Percentiles rank a stretch among this genome's conserved stretches.
Conservation (phyloP, 2,113 vertebrate species). For the Hippocampus guttulatus region DNA sequence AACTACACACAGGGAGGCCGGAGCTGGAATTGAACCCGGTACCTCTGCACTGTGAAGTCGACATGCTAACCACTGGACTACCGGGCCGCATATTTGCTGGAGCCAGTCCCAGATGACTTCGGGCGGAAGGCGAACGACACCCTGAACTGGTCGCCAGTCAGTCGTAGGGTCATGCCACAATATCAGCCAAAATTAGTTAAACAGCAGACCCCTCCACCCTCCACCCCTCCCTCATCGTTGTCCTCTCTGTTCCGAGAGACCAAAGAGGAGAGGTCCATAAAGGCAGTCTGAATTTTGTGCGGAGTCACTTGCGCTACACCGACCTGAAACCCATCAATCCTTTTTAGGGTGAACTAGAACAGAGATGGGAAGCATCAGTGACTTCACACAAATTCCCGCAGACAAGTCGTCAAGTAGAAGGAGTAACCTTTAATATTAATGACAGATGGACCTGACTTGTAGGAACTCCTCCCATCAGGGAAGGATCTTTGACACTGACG, state of each 20-base stretch:
- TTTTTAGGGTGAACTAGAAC: background rate
- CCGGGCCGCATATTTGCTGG: no score
- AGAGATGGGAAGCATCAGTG: background rate
- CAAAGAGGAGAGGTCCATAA: background rate
- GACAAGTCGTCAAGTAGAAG: background rate
- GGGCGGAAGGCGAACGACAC: no score
- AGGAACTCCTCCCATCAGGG: background rate
- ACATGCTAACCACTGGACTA: no score
- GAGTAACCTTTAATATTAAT: conserved; percentile 5
- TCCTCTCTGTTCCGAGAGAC: background rate
- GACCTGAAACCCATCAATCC: background rate
- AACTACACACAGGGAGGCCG: no score
- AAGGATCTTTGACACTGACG: background rate
- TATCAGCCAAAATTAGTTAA: no score
- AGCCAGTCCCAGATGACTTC: no score
- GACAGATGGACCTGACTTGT: background rate
- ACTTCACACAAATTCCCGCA: background rate
- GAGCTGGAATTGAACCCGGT: no score
- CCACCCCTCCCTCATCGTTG: background rate
- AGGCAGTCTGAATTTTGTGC: background rate
- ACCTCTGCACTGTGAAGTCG: no score
- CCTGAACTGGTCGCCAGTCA: no score
- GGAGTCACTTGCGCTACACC: background rate
- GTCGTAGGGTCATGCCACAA: no score
- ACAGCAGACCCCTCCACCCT: no score